phyloP scores from a whole-genome alignment of 2,797 vertebrate genomes.

The Columba guinea region DNA sequence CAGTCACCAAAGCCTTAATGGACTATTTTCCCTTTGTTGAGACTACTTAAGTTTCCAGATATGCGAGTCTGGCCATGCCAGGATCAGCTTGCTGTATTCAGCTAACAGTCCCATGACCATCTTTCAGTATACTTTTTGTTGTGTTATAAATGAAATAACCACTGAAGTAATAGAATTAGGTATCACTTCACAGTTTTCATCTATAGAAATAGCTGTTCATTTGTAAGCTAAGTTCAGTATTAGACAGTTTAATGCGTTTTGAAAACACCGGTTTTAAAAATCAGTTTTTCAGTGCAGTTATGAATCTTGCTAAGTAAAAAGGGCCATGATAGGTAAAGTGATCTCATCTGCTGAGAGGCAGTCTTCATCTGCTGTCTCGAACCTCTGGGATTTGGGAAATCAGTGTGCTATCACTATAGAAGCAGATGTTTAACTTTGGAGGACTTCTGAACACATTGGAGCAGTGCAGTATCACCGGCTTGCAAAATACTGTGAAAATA shows the following conservation, averaged over 20 bases:
- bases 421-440: neutral
- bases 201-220: neutral
- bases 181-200: neutral
- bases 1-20: neutral
- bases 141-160: neutral
- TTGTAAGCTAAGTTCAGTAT: neutral
- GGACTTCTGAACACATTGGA: neutral
- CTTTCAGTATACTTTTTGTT: neutral
- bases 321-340: neutral
- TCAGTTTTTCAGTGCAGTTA: neutral
- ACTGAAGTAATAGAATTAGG: neutral
- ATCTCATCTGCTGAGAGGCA: neutral
- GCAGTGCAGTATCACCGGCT: neutral
- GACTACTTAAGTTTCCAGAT: neutral
- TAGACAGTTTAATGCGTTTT: neutral
- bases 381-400: neutral
- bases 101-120: neutral
- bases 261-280: neutral
- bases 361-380: neutral
- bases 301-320: neutral
- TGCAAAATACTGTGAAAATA: neutral
- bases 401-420: neutral
- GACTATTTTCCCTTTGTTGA: neutral
- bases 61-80: neutral
- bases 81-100: neutral